Base-by-base conservation (phyloP, 2,888 invertebrate species). In the Phalera bucephala region DNA sequence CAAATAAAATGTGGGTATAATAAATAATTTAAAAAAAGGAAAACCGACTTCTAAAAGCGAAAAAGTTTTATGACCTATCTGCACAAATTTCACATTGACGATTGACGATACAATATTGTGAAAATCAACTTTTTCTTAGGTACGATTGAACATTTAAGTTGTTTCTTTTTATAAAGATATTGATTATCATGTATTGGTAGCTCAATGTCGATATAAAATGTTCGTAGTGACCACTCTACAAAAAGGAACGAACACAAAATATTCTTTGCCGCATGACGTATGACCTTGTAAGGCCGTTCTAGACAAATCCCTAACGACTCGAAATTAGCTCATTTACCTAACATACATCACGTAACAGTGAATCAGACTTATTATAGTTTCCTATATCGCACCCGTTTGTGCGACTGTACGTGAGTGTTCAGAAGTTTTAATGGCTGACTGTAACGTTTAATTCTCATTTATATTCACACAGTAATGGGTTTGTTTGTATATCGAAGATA, bases 211-310 rank as follows among this genome's bases (percentile, higher is more conserved):
- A 27, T 7, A 27, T 7, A 5, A n/a, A 7, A 10, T n/a, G 4
- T 9, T 14, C 2, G n/a, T 14, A 8, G 7, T 36, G 46, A 23
- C 56, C 9, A 17, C 9, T 64, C 63, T 64, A 35, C 25, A 20
- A 13, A 25, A 0, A 17, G 22, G 34, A 41, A 9, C 38, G 51
- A 32, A 53, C n/a, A 51, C 40, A 60, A 52, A 23, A 27, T 44
- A 45, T 1, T 82, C 80, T 80, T 37, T 80, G 76, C 30, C 57
- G 21, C 33, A 25, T 56, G 69, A 67, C 73, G 77, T 71, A 29
- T 55, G 76, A 75, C 85, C 84, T 83, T 84, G 78, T 51, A 71
- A 74, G 63, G 67, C 65, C 71, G 57, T 83, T 85, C 85, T 84
- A 84, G 85, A 84, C 66, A 66, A 72, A 68, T 81, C 80, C 52